A percentile compares a stretch with the other conserved stretches of the same genome.
phyloP scores from a whole-genome alignment of 1,140 invertebrate species.

The Drosophila watanabei region DNA sequence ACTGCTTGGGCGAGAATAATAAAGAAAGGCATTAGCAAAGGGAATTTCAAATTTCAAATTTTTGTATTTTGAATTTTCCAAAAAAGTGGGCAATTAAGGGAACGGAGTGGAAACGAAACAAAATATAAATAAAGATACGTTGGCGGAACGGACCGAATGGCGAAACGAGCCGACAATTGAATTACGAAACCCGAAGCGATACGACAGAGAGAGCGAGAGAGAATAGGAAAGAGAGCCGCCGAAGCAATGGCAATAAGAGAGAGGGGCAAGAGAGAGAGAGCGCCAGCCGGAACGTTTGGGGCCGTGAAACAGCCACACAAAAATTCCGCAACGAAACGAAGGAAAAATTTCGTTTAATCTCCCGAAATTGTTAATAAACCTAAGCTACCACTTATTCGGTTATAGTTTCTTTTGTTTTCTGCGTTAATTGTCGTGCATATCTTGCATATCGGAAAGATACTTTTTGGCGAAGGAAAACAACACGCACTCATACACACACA shows the following conservation, averaged over 20 bases:
- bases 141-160: constrained; percentile 44
- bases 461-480: constrained; percentile 36
- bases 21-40: constrained; percentile 32
- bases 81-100: constrained; percentile 48
- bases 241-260: constrained; percentile 15
- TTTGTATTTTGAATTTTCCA: constrained; percentile 43
- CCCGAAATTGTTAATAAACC: constrained; percentile 32
- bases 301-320: constrained; percentile 67
- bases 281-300: constrained; percentile 50
- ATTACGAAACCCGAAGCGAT: constrained; percentile 77
- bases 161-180: constrained; percentile 63
- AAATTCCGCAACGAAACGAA: constrained; percentile 75
- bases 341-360: constrained; percentile 41
- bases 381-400: constrained; percentile 25
- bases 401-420: constrained; percentile 10
- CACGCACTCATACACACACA: constrained; percentile 49
- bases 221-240: constrained; percentile 10
- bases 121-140: constrained; percentile 82
- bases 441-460: constrained; percentile 20
- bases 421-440: constrained; percentile 28
- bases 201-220: constrained; percentile 26
- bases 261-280: constrained; percentile 43
- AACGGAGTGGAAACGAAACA: constrained; percentile 70
- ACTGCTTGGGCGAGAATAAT: constrained; percentile 43
- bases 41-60: constrained; percentile 13